Percentiles rank a stretch among this genome's conserved stretches.
Conservation (phyloP, 2,888 invertebrate genomes). For the Drosophila limbata region DNA sequence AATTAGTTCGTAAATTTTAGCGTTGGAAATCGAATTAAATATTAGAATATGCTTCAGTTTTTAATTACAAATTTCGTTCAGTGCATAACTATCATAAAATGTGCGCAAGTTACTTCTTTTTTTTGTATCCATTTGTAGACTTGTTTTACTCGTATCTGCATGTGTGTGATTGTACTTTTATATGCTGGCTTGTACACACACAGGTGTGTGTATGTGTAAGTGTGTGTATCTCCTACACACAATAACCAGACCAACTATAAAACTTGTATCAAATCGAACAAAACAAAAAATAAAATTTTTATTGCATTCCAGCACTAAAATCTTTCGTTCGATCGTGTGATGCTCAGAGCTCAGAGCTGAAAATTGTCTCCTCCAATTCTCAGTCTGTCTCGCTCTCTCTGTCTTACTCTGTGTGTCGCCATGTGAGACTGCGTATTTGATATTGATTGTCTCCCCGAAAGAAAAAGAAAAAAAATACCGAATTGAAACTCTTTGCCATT, state of each 20-base stretch:
- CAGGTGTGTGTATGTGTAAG: conserved; percentile 22
- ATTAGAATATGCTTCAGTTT: neutral
- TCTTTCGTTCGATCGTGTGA: conserved; percentile 71
- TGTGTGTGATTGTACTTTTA: conserved; percentile 31
- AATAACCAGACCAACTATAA: conserved; percentile 78
- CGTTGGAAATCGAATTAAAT: neutral
- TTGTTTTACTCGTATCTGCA: conserved; percentile 38
- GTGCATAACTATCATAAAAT: conserved; percentile 33
- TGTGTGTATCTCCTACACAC: conserved; percentile 73
- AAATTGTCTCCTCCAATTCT: conserved; percentile 26
- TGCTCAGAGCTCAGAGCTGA: conserved; percentile 47
- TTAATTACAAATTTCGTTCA: conserved; percentile 8
- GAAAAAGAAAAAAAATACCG: conserved; percentile 14
- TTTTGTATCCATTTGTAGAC: conserved; percentile 33
- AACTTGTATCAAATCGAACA: conserved; percentile 81
- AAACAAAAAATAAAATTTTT: conserved; percentile 77
- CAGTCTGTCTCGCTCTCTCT: conserved; percentile 17
- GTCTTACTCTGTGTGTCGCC: conserved; percentile 61
- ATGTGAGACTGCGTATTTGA: conserved; percentile 58
- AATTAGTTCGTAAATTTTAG: too few species aligned
- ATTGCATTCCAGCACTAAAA: conserved; percentile 82
- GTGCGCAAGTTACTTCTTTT: conserved; percentile 36
- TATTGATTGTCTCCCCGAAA: conserved; percentile 59
- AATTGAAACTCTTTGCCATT: conserved; percentile 75
- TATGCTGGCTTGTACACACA: conserved; percentile 23